phyloP scores from a whole-genome alignment of 2,113 vertebrate genomes.

The Psittacula cyanocephala region DNA sequence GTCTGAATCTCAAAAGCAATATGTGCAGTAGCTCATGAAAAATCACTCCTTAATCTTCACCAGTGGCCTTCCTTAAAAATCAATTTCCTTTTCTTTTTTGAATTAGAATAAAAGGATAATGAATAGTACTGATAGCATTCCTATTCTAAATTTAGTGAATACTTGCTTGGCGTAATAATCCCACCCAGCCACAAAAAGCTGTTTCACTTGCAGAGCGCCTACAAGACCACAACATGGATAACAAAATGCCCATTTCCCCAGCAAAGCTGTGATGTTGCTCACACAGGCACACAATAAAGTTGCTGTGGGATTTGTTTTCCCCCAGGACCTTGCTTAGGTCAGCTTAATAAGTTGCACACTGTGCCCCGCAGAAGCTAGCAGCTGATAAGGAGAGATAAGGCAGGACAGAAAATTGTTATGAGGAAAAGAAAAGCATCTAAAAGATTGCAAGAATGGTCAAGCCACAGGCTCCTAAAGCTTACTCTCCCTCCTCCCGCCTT shows the following conservation, averaged over 20 bases:
- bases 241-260: background rate
- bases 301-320: background rate
- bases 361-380: background rate
- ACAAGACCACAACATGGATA: background rate
- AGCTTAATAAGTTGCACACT: background rate
- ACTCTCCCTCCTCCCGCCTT: background rate
- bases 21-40: background rate
- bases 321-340: background rate
- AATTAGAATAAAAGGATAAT: background rate
- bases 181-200: background rate
- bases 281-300: background rate
- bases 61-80: background rate
- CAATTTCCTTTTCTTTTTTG: constrained; percentile 19
- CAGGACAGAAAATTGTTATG: background rate
- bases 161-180: background rate
- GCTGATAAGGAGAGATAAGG: constrained; percentile 14
- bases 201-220: background rate
- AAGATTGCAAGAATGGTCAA: background rate
- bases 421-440: background rate
- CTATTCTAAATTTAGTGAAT: background rate
- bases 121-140: background rate
- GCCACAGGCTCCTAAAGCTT: background rate
- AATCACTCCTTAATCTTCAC: background rate
- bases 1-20: background rate
- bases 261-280: background rate